phyloP scores from a whole-genome alignment of 2,888 invertebrate species.

The Caenorhabditis imperialis region DNA sequence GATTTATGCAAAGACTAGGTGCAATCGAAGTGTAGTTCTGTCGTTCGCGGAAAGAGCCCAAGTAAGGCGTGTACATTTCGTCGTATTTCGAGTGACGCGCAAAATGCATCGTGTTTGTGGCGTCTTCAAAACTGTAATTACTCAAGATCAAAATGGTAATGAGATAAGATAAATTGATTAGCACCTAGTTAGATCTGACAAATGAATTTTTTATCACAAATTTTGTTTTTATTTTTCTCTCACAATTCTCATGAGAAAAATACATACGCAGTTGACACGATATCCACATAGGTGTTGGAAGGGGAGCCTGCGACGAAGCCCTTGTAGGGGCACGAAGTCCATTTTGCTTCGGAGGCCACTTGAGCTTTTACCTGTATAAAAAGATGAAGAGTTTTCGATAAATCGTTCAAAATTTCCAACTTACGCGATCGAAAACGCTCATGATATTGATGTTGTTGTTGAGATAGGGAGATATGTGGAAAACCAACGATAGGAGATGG shows the following conservation, averaged over 20 bases:
- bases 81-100: constrained; percentile 62
- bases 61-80: constrained; percentile 64
- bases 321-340: constrained; percentile 53
- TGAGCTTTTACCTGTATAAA: constrained; percentile 55
- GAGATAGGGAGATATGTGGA: too few relatives aligned
- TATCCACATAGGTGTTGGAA: constrained; percentile 59
- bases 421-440: too few relatives aligned
- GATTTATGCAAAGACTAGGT: constrained; percentile 62
- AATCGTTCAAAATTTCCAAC: too few relatives aligned
- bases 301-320: constrained; percentile 60
- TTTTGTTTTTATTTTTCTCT: too few relatives aligned
- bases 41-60: constrained; percentile 63
- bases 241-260: neutral
- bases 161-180: neutral
- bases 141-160: neutral
- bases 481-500: too few relatives aligned
- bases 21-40: constrained; percentile 66
- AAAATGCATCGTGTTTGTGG: constrained; percentile 51
- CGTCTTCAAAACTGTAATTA: constrained; percentile 50
- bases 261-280: constrained; percentile 63
- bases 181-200: too few relatives aligned
- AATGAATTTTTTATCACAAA: too few relatives aligned
- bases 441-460: too few relatives aligned
- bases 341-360: constrained; percentile 53
- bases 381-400: too few relatives aligned